Evolutionary conservation across 1,140 invertebrate genomes (phyloP).

Genomic region (Listronotus bonariensis): DNA sequence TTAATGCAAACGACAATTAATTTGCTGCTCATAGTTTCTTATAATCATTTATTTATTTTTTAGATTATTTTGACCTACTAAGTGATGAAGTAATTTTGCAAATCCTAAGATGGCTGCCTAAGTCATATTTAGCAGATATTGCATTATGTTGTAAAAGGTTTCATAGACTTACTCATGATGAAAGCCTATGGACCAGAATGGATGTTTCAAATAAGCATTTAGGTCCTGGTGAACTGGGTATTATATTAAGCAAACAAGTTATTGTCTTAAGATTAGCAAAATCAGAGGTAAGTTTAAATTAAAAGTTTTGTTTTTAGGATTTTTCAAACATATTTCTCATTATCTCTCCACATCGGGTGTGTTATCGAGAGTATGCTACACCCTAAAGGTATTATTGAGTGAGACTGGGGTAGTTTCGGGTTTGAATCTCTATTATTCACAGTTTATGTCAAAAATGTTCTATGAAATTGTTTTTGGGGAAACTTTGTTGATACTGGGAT

Average conservation of each 20-base stretch:
- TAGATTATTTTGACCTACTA: constrained; percentile 66
- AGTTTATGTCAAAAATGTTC: too few relatives aligned
- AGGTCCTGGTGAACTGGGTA: constrained; percentile 67
- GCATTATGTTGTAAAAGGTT: constrained; percentile 71
- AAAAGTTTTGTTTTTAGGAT: too few relatives aligned
- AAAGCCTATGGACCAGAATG: constrained; percentile 81
- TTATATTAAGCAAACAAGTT: constrained; percentile 73
- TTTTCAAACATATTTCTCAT: too few relatives aligned
- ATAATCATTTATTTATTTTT: constrained; percentile 18
- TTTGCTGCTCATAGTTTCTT: too few relatives aligned
- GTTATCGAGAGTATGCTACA: too few relatives aligned
- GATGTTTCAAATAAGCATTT: constrained; percentile 76
- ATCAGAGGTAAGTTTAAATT: constrained; percentile 21
- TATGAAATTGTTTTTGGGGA: too few relatives aligned
- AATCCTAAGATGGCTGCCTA: constrained; percentile 81
- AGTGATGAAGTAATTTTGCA: constrained; percentile 85
- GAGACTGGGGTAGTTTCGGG: too few relatives aligned
- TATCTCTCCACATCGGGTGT: too few relatives aligned
- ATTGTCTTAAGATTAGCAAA: constrained; percentile 72
- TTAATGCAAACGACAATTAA: too few relatives aligned
- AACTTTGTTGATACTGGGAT: too few relatives aligned
- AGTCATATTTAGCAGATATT: constrained; percentile 71
- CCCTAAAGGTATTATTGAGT: too few relatives aligned
- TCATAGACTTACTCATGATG: constrained; percentile 75
- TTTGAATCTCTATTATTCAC: too few relatives aligned